phyloP scores from a whole-genome alignment of 1,140 invertebrate genomes.

The Euborellia annulipes region DNA sequence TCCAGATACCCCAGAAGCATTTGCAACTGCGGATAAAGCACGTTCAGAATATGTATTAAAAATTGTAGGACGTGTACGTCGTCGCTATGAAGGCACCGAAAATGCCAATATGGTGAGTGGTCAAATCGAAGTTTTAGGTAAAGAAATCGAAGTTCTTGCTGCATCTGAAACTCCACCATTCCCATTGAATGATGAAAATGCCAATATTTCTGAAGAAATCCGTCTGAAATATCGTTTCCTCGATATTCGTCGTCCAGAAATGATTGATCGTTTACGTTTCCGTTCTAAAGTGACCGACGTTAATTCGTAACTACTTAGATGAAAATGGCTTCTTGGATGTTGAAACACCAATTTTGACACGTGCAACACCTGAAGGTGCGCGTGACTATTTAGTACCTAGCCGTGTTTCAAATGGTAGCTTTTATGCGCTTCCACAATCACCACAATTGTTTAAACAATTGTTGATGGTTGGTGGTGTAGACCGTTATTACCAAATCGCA shows the following conservation, averaged over 20 bases:
- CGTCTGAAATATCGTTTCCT: constrained; percentile 35
- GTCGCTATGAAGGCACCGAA: neutral
- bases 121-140: neutral
- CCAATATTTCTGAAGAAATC: constrained; percentile 24
- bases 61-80: neutral
- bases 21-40: neutral
- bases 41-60: neutral
- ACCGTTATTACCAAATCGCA: constrained; percentile 1
- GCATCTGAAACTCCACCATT: neutral
- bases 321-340: neutral
- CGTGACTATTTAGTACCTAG: neutral
- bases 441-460: constrained; percentile 2
- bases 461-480: neutral
- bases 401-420: neutral
- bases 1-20: neutral
- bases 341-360: constrained; percentile 1
- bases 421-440: neutral
- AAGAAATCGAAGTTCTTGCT: neutral
- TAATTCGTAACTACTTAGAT: neutral
- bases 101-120: neutral
- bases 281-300: constrained; percentile 32
- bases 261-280: constrained; percentile 32
- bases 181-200: neutral
- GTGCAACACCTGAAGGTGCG: neutral
- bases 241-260: constrained; percentile 25